A percentile compares a stretch with the other conserved stretches of the same genome.
Evolutionary conservation across 1,140 invertebrate species (phyloP).

Genomic region (Cardiocondyla obscurior): DNA sequence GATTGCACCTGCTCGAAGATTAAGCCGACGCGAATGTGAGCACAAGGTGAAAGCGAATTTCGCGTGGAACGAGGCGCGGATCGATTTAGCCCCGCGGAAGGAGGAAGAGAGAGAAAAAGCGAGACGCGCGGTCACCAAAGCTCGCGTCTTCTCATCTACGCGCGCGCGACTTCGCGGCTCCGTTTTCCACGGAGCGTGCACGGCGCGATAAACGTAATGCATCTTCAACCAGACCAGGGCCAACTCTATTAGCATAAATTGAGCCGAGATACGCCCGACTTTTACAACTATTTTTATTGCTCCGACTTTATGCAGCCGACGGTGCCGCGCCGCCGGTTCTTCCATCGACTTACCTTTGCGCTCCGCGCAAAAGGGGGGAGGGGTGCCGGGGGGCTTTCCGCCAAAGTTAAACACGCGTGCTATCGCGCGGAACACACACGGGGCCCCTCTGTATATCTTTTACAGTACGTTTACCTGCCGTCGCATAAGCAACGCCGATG

Average conservation of each 20-base stretch:
- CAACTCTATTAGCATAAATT: conserved; percentile 80
- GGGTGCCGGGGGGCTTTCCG: too few species aligned
- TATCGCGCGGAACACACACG: conserved; percentile 38
- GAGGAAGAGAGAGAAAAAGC: not conserved
- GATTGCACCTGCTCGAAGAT: not conserved
- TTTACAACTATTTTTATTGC: conserved; percentile 79
- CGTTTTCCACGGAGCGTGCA: conserved; percentile 48
- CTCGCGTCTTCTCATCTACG: conserved; percentile 23
- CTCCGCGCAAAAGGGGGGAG: not conserved
- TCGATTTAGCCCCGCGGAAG: not conserved
- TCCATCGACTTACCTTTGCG: conserved; percentile 39
- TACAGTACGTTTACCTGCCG: conserved; percentile 39
- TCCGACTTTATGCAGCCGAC: conserved; percentile 73
- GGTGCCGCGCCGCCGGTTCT: conserved; percentile 18
- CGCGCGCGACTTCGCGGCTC: conserved; percentile 40
- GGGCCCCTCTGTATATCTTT: conserved; percentile 28
- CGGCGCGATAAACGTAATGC: conserved; percentile 73
- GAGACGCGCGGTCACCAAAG: not conserved
- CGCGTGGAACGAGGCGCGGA: not conserved
- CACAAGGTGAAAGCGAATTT: conserved; percentile 4
- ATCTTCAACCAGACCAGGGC: conserved; percentile 73
- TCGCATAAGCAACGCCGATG: not conserved
- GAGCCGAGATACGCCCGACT: conserved; percentile 75
- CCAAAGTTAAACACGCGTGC: conserved; percentile 43
- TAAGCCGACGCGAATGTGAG: not conserved